Percentiles rank a stretch among this genome's conserved stretches.
These are phyloP conservation scores for Pseudococcus jackbeardsleyi DNA, from an alignment of 2,888 invertebrate species.

Conservation along the genomic window DNA sequence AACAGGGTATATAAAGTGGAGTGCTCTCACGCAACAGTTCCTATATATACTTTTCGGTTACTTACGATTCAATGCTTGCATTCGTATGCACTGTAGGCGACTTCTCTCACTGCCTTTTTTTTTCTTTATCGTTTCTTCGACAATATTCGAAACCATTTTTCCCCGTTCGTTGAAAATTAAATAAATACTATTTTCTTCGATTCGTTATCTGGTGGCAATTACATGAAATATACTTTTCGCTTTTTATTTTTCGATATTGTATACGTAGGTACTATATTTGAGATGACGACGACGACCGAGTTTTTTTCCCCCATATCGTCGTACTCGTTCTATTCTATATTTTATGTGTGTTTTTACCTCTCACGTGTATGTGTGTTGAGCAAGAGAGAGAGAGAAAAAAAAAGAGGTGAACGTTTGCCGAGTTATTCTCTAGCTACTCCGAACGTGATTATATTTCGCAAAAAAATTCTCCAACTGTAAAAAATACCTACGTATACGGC, in stretches of 20 bases:
- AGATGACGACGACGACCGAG: not conserved
- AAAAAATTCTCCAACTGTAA: slow-evolving; percentile 32
- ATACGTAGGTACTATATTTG: slow-evolving; percentile 21
- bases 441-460: slow-evolving; percentile 52
- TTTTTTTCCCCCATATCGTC: not conserved
- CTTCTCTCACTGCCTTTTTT: not conserved
- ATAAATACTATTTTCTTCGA: slow-evolving; percentile 51
- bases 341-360: not conserved
- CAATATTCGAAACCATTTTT: slow-evolving; percentile 52
- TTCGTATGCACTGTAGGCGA: slow-evolving; percentile 54
- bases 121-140: slow-evolving; percentile 27
- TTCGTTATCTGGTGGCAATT: slow-evolving; percentile 55
- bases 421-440: slow-evolving; percentile 20
- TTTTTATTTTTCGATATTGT: slow-evolving; percentile 26
- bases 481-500: not conserved
- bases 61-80: slow-evolving; percentile 56
- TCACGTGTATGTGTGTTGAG: not conserved
- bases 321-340: not conserved
- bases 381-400: not conserved
- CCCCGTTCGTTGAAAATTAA: slow-evolving; percentile 25
- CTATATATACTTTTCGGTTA: slow-evolving; percentile 41
- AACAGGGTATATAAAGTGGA: slow-evolving; percentile 54
- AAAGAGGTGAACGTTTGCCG: slow-evolving; percentile 6
- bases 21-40: slow-evolving; percentile 55
- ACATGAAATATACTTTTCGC: slow-evolving; percentile 50